phyloP scores from a whole-genome alignment of 2,113 vertebrate genomes.

The Saguinus imperator region DNA sequence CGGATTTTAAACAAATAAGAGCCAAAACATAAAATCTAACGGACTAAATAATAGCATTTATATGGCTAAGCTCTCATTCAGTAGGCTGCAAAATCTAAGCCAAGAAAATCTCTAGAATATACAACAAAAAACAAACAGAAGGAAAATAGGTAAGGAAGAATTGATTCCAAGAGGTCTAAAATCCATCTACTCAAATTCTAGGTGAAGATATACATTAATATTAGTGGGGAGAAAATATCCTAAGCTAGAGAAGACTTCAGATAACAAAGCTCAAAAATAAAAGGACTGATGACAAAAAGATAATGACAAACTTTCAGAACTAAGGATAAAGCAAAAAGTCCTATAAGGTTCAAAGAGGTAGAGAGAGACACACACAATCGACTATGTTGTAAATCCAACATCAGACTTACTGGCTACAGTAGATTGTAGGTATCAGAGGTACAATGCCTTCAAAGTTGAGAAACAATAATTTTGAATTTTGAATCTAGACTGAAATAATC shows the following conservation, averaged over 20 bases:
- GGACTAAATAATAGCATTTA: neutral
- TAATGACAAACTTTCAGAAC: neutral
- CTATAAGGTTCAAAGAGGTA: neutral
- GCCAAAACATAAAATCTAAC: neutral
- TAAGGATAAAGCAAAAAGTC: neutral
- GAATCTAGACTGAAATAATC: slow-evolving; percentile 41
- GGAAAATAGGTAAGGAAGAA: neutral
- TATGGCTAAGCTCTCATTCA: neutral
- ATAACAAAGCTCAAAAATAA: neutral
- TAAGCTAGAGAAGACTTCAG: neutral
- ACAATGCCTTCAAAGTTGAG: neutral
- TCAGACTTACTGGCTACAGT: no score
- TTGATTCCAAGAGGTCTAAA: neutral
- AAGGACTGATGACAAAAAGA: neutral
- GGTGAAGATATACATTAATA: neutral
- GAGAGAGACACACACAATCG: neutral
- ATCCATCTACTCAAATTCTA: neutral
- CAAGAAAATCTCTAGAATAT: neutral
- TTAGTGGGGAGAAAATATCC: neutral
- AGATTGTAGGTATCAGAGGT: neutral
- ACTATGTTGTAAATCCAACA: neutral
- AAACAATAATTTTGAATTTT: neutral
- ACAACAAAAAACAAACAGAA: neutral
- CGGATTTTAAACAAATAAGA: neutral
- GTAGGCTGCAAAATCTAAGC: neutral